These are phyloP conservation scores for Mustela erminea DNA, from an alignment of 2,797 vertebrate species.

Conservation along the genomic window DNA sequence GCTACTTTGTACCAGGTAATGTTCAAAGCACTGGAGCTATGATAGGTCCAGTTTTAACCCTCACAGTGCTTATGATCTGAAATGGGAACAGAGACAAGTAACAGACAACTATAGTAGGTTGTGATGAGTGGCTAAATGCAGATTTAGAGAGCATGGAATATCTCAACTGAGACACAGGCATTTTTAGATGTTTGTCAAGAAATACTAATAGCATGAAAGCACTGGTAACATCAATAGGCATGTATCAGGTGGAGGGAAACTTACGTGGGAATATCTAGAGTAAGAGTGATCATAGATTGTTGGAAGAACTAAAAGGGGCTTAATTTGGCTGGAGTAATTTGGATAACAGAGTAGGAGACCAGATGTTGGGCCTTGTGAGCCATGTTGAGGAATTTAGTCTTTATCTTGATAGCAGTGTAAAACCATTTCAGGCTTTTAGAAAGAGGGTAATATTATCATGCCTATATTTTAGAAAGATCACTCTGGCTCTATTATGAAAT, in stretches of 20 bases:
- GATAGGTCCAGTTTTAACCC: neutral
- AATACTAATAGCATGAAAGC: neutral
- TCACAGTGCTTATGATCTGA: neutral
- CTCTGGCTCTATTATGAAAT: neutral
- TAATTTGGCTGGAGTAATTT: neutral
- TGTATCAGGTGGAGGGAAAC: neutral
- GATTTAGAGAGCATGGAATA: neutral
- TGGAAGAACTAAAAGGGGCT: neutral
- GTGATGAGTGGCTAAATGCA: neutral
- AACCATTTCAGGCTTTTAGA: neutral
- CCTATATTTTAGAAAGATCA: constrained; percentile 3
- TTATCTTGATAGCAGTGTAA: neutral
- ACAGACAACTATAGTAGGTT: neutral
- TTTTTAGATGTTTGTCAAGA: neutral
- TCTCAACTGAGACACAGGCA: neutral
- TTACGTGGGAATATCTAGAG: neutral
- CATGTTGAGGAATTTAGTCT: neutral
- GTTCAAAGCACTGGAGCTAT: neutral
- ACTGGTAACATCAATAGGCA: neutral
- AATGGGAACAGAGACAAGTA: neutral
- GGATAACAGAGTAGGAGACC: neutral
- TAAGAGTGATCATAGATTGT: neutral
- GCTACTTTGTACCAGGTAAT: neutral
- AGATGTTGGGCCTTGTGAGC: neutral
- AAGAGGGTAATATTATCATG: neutral